Base-by-base conservation (phyloP, 2,888 invertebrate species). In the Gastracanthus pulcherrimus region DNA sequence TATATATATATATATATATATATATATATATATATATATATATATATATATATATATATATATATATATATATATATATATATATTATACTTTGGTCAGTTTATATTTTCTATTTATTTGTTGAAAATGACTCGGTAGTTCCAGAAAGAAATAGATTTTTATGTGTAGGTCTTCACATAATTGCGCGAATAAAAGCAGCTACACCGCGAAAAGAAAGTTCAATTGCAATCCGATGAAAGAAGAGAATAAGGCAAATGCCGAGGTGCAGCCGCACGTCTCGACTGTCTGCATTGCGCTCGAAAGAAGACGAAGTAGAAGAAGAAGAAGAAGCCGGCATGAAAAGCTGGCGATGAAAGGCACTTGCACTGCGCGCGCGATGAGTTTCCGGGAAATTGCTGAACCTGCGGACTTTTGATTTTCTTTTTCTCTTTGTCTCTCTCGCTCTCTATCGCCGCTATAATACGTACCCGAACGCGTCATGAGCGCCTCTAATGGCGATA, bases 341-440 rank as follows among this genome's bases (percentile, higher is more conserved):
- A 69, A 45, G 76, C 76, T 38, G 66, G 29, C 55, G 55, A 66
- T 76, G 76, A 76, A 66, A 76, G 64, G 29, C 48, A 76, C 67
- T 69, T 55, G 41, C 13, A 26, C 4, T 23, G 29, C 3, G 29
- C 3, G 16, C 23, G 69, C 67, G 67, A 82, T 80, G 78, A 80
- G 77, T 81, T 85, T 85, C 81, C 48, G 62, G 36, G 82, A 67
- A 84, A 85, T 77, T 82, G 84, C 84, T 86, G 86, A 86, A 80
- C 38, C 36, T 26, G 29, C 79, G 45, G 67, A 79, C 69, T 80
- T 78, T 45, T 38, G 70, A 76, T 66, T 78, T 78, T 80, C 41
- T 29, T 41, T 38, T 48, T 26, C 41, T 48, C 16, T 11, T 55
- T 29, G 31, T 38, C 41, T 26, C 41, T 48, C 16, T 11, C 26